phyloP scores from a whole-genome alignment of 2,888 invertebrate species.

The Melanophora roralis region DNA sequence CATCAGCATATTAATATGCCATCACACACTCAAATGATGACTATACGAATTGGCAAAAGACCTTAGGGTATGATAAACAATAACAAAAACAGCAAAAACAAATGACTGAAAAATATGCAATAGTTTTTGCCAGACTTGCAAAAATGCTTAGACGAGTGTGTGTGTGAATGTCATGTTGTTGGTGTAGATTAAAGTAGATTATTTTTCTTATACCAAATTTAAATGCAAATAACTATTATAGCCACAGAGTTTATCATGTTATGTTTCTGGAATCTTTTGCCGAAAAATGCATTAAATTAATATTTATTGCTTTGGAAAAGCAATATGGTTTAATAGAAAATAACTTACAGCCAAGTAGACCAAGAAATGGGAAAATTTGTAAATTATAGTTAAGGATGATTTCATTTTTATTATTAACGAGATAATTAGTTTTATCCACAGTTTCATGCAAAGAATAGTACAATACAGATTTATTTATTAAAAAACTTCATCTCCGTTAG shows the following conservation, averaged over 20 bases:
- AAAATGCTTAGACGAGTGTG: background rate
- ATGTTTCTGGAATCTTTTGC: background rate
- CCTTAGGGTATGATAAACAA: constrained; percentile 42
- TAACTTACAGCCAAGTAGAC: constrained; percentile 36
- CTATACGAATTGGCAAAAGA: constrained; percentile 53
- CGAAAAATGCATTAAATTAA: background rate
- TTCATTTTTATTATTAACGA: constrained; percentile 3
- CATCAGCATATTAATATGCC: constrained; percentile 57
- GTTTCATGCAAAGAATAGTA: too few species aligned
- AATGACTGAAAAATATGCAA: background rate
- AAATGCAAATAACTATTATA: constrained; percentile 38
- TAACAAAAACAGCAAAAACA: background rate
- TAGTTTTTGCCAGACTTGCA: background rate
- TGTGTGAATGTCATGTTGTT: constrained; percentile 9
- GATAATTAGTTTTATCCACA: too few species aligned
- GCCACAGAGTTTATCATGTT: background rate
- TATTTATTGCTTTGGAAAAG: constrained; percentile 24
- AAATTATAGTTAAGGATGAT: background rate
- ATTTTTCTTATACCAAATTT: background rate
- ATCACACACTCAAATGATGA: constrained; percentile 47
- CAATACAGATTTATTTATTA: too few species aligned
- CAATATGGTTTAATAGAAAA: constrained; percentile 43
- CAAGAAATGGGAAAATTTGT: constrained; percentile 36
- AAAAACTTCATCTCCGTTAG: too few species aligned
- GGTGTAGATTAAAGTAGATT: constrained; percentile 12